A percentile compares a stretch with the other conserved stretches of the same genome.
phyloP scores from a whole-genome alignment of 2,888 invertebrate genomes.

The Anthrax anthrax region DNA sequence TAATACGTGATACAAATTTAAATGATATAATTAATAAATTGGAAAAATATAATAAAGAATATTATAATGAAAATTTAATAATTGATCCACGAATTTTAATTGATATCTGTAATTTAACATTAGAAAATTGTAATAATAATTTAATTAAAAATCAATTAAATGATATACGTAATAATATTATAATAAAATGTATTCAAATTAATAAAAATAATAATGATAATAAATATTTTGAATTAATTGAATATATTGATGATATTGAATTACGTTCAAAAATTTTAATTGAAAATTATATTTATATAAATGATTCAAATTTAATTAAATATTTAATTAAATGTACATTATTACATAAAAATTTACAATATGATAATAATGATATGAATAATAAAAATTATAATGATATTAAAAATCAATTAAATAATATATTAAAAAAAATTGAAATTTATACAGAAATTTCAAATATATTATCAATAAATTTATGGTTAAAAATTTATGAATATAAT shows the following conservation, averaged over 20 bases:
- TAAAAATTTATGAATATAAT: slow-evolving; percentile 38
- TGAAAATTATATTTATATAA: slow-evolving; percentile 26
- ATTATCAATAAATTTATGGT: slow-evolving; percentile 37
- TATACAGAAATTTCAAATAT: slow-evolving; percentile 46
- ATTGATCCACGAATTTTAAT: no score
- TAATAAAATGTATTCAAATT: neutral
- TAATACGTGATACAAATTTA: slow-evolving; percentile 17
- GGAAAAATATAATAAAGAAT: neutral
- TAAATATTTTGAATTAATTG: slow-evolving; percentile 13
- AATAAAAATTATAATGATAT: slow-evolving; percentile 26
- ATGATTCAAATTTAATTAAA: slow-evolving; percentile 25
- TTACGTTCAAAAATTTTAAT: slow-evolving; percentile 21
- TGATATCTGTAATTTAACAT: neutral
- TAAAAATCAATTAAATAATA: slow-evolving; percentile 36
- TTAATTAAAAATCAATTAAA: neutral
- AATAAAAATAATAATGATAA: neutral
- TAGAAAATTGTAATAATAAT: neutral
- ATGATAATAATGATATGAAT: slow-evolving; percentile 24
- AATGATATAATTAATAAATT: neutral
- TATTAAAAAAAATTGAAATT: slow-evolving; percentile 46
- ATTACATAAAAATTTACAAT: slow-evolving; percentile 35
- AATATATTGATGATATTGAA: slow-evolving; percentile 22
- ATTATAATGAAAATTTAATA: neutral
- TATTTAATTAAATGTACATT: slow-evolving; percentile 34
- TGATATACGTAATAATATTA: neutral